Base-by-base conservation (phyloP, 2,113 vertebrate species). In the Labeo catla region DNA sequence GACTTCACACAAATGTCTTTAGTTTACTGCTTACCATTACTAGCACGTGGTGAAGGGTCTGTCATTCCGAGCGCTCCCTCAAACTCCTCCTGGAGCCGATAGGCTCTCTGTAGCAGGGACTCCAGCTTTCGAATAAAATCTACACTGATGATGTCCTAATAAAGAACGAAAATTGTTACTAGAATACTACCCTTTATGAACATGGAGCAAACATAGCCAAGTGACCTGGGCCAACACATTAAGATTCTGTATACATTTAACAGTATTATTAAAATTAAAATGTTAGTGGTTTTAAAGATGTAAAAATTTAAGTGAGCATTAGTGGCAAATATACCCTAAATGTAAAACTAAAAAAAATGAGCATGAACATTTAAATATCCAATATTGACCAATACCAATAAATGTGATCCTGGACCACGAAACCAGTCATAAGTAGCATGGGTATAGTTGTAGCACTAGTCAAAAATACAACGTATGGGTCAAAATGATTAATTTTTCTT, bases 71-170 rank as follows among this genome's bases (percentile, higher is more conserved):
- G 87, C 2, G 96, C 95, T n/a, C 96, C 96, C 90, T 98, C 97
- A 86, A 99, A 98, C 88, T 99, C 97, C 87, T 98, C 98, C 89
- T 99, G 98, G 23, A 99, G 96, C 85, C 95, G 95, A 89, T 99
- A 99, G 0, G 98, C 98, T 89, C 97, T 95, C 89, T 98, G 97
- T 90, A 99, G 95, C 90, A 99, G 93, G 12, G 95, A 94, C 93
- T 98, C 98, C 84, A 99, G 95, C 89, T 99, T 97, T 92, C 97
- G 96, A 92, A 99, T 95, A 93, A 99, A 99, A 89, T 99, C 98
- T 15, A 95, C 91, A 80, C 97, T 98, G 88, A 98, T 97, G 72
- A 97, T 96, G 81, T 98, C 98, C 98, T 99, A 90, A 73, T 57
- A 23, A 76, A 82, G 1, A 83, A 79, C 80, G 50, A 2, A 81